Percentiles rank a stretch among this genome's conserved stretches.
phyloP scores from a whole-genome alignment of 2,113 vertebrate species.

The Athene cunicularia region DNA sequence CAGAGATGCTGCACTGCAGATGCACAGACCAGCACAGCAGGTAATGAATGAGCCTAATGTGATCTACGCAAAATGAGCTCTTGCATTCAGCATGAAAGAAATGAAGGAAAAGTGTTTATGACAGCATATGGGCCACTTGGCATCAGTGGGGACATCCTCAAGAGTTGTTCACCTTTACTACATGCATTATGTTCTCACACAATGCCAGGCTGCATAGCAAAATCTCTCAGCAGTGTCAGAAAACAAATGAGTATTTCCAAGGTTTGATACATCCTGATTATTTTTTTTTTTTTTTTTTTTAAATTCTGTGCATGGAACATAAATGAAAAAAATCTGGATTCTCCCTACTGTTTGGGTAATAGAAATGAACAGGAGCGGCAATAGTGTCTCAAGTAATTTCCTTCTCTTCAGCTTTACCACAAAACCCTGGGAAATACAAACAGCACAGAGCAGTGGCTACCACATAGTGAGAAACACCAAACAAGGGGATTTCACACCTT shows the following conservation, averaged over 20 bases:
- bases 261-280: not conserved
- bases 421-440: not conserved
- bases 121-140: not conserved
- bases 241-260: slow-evolving; percentile 9
- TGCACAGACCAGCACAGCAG: slow-evolving; percentile 21
- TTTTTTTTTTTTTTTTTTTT: not conserved
- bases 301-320: not conserved
- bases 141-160: not conserved
- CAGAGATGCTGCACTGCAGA: slow-evolving; percentile 35
- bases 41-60: slow-evolving; percentile 11
- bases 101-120: not conserved
- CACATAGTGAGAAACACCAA: not conserved
- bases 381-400: slow-evolving; percentile 6
- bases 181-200: not conserved
- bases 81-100: not conserved
- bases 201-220: not conserved
- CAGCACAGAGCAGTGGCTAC: not conserved
- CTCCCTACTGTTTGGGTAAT: slow-evolving; percentile 36
- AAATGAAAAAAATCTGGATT: slow-evolving; percentile 30
- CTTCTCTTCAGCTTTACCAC: slow-evolving; percentile 23
- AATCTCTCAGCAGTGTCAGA: slow-evolving; percentile 18
- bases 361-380: slow-evolving; percentile 14
- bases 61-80: not conserved
- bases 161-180: slow-evolving; percentile 12
- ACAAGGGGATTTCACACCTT: not conserved